phyloP scores from a whole-genome alignment of 2,888 invertebrate species.

The Hoplodrina ambigua region DNA sequence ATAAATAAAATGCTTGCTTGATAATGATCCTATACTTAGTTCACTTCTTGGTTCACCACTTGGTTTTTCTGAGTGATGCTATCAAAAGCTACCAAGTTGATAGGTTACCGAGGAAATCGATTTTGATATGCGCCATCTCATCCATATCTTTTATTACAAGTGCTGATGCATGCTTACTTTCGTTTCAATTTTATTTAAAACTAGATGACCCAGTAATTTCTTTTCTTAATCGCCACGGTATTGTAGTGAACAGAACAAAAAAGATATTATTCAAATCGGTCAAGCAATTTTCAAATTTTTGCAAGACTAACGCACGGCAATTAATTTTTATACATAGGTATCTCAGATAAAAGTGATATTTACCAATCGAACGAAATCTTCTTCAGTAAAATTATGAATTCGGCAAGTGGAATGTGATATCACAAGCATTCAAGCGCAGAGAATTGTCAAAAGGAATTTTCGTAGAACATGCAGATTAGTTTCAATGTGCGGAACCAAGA shows the following conservation, averaged over 20 bases:
- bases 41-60: not conserved
- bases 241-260: no score
- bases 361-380: slow-evolving; percentile 32
- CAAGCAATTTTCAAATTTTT: no score
- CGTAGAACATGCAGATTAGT: slow-evolving; percentile 39
- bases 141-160: not conserved
- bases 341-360: not conserved
- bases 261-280: no score
- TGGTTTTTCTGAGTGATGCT: not conserved
- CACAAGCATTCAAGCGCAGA: slow-evolving; percentile 42
- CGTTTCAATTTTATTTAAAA: slow-evolving; percentile 12
- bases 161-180: no score
- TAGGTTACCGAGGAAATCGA: not conserved
- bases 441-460: slow-evolving; percentile 44
- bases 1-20: not conserved
- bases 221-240: no score
- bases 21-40: not conserved
- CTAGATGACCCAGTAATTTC: no score
- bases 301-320: no score
- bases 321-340: no score
- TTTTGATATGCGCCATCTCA: not conserved
- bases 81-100: not conserved
- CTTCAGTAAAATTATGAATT: slow-evolving; percentile 40
- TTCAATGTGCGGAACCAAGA: slow-evolving; percentile 35
- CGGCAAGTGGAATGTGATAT: slow-evolving; percentile 38